Evolutionary conservation across 2,888 invertebrate genomes (phyloP).

Genomic region (Hypsopygia costalis): DNA sequence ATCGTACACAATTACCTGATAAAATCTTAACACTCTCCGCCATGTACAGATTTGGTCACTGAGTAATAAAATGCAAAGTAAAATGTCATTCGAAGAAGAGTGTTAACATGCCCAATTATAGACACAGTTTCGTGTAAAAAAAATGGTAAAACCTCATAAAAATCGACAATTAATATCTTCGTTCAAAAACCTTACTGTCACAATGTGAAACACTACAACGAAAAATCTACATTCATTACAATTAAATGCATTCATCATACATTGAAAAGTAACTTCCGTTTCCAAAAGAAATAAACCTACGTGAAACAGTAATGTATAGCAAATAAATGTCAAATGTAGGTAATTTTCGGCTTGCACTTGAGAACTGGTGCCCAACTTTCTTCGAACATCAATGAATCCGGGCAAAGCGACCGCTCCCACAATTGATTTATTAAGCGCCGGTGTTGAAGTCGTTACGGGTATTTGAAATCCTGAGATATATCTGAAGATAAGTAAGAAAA

Average conservation of each 20-base stretch:
- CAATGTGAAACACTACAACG: background rate
- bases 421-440: constrained; percentile 65
- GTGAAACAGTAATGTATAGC: too few relatives aligned
- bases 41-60: background rate
- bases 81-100: constrained; percentile 8
- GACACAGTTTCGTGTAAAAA: constrained; percentile 8
- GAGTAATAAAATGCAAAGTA: background rate
- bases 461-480: constrained; percentile 30
- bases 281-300: too few relatives aligned
- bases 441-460: constrained; percentile 16
- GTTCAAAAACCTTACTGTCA: constrained; percentile 8
- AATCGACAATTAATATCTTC: constrained; percentile 26
- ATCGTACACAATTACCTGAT: background rate
- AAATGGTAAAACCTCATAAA: constrained; percentile 13
- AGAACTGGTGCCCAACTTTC: constrained; percentile 40
- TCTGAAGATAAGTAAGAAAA: constrained; percentile 46
- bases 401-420: constrained; percentile 62
- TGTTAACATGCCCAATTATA: constrained; percentile 18
- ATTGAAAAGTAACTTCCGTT: background rate
- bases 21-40: background rate
- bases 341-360: background rate
- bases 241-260: background rate
- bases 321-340: too few relatives aligned
- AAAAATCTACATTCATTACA: background rate
- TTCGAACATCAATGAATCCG: constrained; percentile 45